A percentile compares a stretch with the other conserved stretches of the same genome.
Conservation (phyloP, 2,888 invertebrate species). For the Amaurobius ferox region DNA sequence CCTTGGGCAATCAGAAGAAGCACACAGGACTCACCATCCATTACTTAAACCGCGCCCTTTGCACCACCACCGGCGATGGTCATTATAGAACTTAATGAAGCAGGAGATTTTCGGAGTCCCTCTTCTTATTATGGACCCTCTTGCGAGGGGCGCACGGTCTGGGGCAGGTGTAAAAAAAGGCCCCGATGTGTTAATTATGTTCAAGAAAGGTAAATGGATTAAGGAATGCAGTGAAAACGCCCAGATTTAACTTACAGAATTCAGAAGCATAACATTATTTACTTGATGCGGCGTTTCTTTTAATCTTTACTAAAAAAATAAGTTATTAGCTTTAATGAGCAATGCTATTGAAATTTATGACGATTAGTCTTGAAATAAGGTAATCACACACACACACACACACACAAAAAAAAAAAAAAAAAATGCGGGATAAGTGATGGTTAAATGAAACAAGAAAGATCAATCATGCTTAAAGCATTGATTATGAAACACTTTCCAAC, state of each 20-base stretch:
- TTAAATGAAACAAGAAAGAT: no score
- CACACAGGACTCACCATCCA: background rate
- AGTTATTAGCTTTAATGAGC: no score
- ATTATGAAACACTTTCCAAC: no score
- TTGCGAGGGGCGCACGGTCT: background rate
- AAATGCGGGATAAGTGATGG: no score
- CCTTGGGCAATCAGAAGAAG: slow-evolving; percentile 18
- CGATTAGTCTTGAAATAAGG: no score
- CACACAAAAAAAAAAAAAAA: no score
- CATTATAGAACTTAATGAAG: slow-evolving; percentile 53
- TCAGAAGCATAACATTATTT: background rate
- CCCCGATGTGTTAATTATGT: slow-evolving; percentile 41
- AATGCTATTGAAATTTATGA: no score
- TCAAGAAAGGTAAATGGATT: slow-evolving; percentile 6
- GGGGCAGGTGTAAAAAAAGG: slow-evolving; percentile 35
- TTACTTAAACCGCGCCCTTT: background rate
- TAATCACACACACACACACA: no score
- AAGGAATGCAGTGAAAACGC: slow-evolving; percentile 4
- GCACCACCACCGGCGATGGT: background rate
- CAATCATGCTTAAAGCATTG: no score
- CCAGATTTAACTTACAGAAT: slow-evolving; percentile 2
- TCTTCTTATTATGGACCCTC: slow-evolving; percentile 9
- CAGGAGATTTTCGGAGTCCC: background rate
- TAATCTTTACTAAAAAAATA: no score
- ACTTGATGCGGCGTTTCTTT: background rate